These are phyloP conservation scores for Cheilosia vernalis DNA, from an alignment of 2,888 invertebrate species.

Conservation along the genomic window DNA sequence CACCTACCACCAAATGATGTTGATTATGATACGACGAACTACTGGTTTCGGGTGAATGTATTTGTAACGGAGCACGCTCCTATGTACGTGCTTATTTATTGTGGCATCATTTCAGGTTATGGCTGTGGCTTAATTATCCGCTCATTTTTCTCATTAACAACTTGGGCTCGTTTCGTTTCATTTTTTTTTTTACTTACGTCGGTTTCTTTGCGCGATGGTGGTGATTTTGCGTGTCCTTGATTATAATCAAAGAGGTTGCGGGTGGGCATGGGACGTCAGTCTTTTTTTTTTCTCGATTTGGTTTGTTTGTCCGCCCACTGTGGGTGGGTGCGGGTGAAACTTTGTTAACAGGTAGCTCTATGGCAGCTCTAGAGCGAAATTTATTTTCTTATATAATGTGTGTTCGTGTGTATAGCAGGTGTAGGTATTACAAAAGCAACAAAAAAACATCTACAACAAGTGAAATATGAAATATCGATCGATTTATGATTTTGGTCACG, in stretches of 20 bases:
- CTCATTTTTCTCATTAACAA: conserved; percentile 61
- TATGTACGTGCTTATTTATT: conserved; percentile 36
- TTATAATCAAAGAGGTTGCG: conserved; percentile 48
- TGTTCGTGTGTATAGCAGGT: conserved; percentile 37
- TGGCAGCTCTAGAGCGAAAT: conserved; percentile 51
- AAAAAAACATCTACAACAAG: conserved; percentile 38
- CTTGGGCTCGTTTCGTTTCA: conserved; percentile 28
- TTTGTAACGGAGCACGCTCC: background rate
- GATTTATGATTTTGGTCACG: conserved; percentile 68
- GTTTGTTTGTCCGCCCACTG: no score
- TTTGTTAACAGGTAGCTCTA: conserved; percentile 64
- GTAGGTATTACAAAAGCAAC: conserved; percentile 59
- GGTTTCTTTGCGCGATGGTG: background rate
- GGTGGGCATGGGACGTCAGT: background rate
- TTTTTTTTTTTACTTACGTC: conserved; percentile 3
- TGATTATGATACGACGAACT: conserved; percentile 21
- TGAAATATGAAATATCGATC: conserved; percentile 69
- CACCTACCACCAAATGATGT: background rate
- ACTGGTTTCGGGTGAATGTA: background rate
- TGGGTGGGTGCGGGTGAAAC: conserved; percentile 25
- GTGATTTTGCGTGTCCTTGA: conserved; percentile 63
- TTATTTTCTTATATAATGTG: conserved; percentile 46
- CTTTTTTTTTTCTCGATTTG: background rate
- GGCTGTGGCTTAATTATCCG: conserved; percentile 62
- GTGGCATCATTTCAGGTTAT: conserved; percentile 37